These are phyloP conservation scores for Harmothoe impar DNA, from an alignment of 2,888 invertebrate species.

Conservation along the genomic window DNA sequence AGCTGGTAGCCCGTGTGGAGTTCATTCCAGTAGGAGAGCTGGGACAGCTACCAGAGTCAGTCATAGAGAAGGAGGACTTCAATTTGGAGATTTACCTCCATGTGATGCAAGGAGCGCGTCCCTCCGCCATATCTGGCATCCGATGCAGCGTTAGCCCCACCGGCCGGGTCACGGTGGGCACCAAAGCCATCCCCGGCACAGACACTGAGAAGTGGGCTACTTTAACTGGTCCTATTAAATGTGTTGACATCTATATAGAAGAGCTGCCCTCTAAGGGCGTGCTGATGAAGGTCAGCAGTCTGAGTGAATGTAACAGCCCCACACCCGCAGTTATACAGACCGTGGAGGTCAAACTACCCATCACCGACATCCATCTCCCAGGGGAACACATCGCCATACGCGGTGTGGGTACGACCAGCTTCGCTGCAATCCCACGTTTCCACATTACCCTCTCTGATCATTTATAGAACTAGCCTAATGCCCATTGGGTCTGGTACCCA, in stretches of 20 bases:
- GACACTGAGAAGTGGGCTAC: constrained; percentile 16
- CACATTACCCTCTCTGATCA: constrained; percentile 30
- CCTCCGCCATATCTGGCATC: constrained; percentile 43
- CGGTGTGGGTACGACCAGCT: constrained; percentile 43
- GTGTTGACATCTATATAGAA: constrained; percentile 34
- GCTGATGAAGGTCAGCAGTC: constrained; percentile 24
- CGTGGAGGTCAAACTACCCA: constrained; percentile 6
- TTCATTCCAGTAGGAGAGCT: not conserved
- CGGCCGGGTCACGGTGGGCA: not conserved
- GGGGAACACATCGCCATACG: constrained; percentile 50
- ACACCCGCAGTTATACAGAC: not conserved
- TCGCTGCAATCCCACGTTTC: constrained; percentile 43
- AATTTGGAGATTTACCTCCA: constrained; percentile 51
- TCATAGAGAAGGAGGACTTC: constrained; percentile 1
- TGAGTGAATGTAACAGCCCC: constrained; percentile 23
- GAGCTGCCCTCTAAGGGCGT: constrained; percentile 46
- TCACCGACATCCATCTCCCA: not conserved
- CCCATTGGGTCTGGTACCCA: not conserved
- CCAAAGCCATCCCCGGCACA: constrained; percentile 48
- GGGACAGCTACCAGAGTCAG: not conserved
- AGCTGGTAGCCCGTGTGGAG: not conserved
- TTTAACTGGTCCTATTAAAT: not conserved
- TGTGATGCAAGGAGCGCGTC: constrained; percentile 27
- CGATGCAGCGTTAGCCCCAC: constrained; percentile 3
- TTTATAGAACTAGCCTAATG: not conserved